Base-by-base conservation (phyloP, 2,113 vertebrate genomes). In the Vulpes ferrilata region DNA sequence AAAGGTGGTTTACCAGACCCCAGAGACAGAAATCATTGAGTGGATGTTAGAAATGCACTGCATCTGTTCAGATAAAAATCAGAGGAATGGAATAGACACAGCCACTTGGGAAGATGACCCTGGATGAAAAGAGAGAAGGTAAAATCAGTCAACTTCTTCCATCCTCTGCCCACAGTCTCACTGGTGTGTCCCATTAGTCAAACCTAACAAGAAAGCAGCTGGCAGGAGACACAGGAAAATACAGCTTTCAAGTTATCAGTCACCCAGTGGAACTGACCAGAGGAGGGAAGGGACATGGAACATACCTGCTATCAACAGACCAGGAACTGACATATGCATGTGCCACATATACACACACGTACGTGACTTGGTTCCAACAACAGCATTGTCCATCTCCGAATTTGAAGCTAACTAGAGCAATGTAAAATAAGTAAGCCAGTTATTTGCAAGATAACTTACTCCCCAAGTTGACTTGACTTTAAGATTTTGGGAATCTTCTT, bases 401-500 rank as follows among this genome's bases (percentile, higher is more conserved):
- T 74, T 51, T 81, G 59, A 90, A 85, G 71, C n/a, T 94, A 85
- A 62, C 3, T 53, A 32, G 94, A 84, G 87, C 43, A 86, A 43
- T 55, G 15, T 73, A 86, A 96, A 88, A 94, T 65, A 69, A 91
- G 43, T 53, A 60, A 93, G 48, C 27, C 35, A 79, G 22, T 7
- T 38, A 88, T 74, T 93, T 93, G 71, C 48, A 82, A 86, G 38
- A 32, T 69, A 71, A 64, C 80, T 84, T 43, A 82, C 85, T 93
- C 71, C 95, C 11, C 48, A 78, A 30, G 13, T 69, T 20, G 81
- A 25, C 48, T 97, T 95, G 62, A 80, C 30, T 67, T 69, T 81
- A 76, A 62, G 32, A 67, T 69, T 93, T 11, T n/a, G 23, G n/a
- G 38, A 62, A 1, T 43, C 64, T 1, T 51, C 51, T 95, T 94